phyloP scores from a whole-genome alignment of 2,113 vertebrate genomes.

The Thoracochromis brauschi region DNA sequence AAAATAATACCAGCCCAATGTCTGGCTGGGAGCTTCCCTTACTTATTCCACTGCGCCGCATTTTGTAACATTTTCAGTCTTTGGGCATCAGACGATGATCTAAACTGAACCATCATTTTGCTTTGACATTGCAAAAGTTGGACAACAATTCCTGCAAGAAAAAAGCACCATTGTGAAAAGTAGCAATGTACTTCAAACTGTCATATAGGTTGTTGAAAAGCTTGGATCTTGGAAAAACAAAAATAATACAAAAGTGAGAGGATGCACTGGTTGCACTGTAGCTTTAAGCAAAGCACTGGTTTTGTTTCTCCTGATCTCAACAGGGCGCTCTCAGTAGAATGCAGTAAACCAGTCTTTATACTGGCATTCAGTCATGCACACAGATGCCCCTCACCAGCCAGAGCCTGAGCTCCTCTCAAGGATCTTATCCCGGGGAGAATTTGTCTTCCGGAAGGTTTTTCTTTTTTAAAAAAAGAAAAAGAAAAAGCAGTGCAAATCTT shows the following conservation, averaged over 20 bases:
- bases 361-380: not conserved
- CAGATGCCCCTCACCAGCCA: not conserved
- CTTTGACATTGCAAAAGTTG: not conserved
- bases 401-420: not conserved
- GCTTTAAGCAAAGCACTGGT: not conserved
- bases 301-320: not conserved
- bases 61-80: not conserved
- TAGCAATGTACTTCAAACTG: not conserved
- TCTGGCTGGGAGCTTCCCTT: rapidly evolving
- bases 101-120: not conserved
- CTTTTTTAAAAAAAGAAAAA: rapidly evolving
- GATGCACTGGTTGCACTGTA: not conserved
- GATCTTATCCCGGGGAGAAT: not conserved
- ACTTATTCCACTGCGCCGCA: not conserved
- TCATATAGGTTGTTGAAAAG: not conserved
- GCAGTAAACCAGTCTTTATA: not conserved
- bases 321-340: not conserved
- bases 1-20: not conserved
- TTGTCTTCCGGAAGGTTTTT: not conserved
- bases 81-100: not conserved
- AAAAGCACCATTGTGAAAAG: not conserved
- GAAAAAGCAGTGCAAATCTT: slow-evolving; percentile 10
- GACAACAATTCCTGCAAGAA: rapidly evolving
- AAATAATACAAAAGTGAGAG: not conserved
- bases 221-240: not conserved